Evolutionary conservation across 2,113 vertebrate species (phyloP).

Genomic region (Cepphus grylle): DNA sequence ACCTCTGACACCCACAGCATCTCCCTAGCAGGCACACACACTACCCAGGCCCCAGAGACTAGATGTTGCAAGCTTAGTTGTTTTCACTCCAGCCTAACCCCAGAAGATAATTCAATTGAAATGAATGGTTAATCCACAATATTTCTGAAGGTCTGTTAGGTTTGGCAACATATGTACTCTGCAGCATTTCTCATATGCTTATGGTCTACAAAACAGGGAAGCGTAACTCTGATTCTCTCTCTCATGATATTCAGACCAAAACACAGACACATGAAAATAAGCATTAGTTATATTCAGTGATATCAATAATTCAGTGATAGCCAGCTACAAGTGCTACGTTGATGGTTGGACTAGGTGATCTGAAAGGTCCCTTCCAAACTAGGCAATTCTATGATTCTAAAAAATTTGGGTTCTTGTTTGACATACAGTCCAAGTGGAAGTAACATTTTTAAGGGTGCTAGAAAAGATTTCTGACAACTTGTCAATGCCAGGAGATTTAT

Average conservation of each 20-base stretch:
- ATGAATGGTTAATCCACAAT: not conserved
- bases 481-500: not conserved
- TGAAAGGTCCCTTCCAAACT: too few species aligned
- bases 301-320: not conserved
- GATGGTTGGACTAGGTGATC: too few species aligned
- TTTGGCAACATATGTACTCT: not conserved
- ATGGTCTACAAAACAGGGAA: not conserved
- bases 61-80: not conserved
- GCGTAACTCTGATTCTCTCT: not conserved
- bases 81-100: not conserved
- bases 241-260: not conserved
- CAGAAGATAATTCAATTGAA: not conserved
- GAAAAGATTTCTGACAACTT: not conserved
- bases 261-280: not conserved
- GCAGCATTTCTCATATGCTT: not conserved
- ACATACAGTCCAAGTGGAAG: not conserved
- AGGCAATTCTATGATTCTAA: not conserved
- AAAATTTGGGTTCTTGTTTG: not conserved
- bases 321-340: not conserved
- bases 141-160: not conserved
- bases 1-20: not conserved
- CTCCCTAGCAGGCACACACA: not conserved
- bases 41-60: not conserved
- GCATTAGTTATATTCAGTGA: not conserved
- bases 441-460: not conserved